Conservation (phyloP, 1,140 invertebrate genomes). For the Hyposmocoma kahamanoa region DNA sequence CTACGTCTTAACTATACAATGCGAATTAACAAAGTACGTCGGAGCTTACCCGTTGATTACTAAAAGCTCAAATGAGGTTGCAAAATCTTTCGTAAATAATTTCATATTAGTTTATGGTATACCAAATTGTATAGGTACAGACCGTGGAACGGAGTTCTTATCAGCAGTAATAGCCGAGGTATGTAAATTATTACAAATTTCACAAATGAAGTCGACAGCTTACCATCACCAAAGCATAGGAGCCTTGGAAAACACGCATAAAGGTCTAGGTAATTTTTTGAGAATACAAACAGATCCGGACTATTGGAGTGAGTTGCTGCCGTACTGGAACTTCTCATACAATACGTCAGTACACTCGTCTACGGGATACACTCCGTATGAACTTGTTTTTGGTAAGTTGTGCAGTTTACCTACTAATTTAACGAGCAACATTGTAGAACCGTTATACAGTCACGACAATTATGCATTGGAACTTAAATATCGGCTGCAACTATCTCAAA, state of each 20-base stretch:
- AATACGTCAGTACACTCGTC: background rate
- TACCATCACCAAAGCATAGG: constrained; percentile 1
- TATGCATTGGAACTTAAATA: too few relatives aligned
- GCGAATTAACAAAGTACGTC: constrained; percentile 1
- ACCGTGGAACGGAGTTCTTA: background rate
- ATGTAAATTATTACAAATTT: background rate
- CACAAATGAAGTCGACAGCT: background rate
- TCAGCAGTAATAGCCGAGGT: background rate
- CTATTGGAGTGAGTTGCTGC: background rate
- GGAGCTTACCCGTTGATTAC: background rate
- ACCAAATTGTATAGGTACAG: background rate
- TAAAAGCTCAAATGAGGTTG: background rate
- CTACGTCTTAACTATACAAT: constrained; percentile 2
- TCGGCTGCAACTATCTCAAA: too few relatives aligned
- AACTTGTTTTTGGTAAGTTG: too few relatives aligned
- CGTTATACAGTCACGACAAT: too few relatives aligned
- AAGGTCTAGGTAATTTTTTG: background rate
- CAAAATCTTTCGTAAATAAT: background rate
- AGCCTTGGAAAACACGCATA: background rate
- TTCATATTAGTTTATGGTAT: background rate
- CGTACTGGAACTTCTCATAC: background rate
- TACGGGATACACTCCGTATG: too few relatives aligned
- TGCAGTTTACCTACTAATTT: too few relatives aligned
- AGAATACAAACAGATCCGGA: background rate
- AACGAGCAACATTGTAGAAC: too few relatives aligned